Percentiles rank a stretch among this genome's conserved stretches.
Conservation (phyloP, 2,797 vertebrate genomes). For the Crax fasciolata region DNA sequence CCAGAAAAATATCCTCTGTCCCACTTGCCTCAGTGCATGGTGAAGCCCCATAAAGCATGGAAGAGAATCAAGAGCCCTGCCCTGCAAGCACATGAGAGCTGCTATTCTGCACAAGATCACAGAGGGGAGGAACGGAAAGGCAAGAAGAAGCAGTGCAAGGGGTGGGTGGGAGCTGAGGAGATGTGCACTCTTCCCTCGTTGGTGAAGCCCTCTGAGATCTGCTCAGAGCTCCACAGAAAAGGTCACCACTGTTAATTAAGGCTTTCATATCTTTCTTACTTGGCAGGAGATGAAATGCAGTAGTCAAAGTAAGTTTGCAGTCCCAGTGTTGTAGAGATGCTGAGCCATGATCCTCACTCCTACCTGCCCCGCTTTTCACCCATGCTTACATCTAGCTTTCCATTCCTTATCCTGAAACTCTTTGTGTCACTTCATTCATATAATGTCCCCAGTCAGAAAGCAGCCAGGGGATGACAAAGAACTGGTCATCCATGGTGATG, state of each 20-base stretch:
- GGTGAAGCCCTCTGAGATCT: not conserved
- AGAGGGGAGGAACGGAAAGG: not conserved
- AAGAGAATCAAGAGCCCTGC: not conserved
- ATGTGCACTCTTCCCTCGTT: not conserved
- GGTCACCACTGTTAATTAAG: conserved; percentile 31
- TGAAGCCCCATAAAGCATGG: not conserved
- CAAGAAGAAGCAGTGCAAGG: not conserved
- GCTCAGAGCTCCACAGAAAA: conserved; percentile 4
- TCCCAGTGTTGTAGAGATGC: not conserved
- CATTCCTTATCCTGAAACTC: not conserved
- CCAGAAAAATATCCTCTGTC: not conserved
- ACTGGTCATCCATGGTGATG: not conserved
- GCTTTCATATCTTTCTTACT: not conserved
- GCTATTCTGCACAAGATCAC: not conserved
- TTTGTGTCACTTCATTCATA: not conserved
- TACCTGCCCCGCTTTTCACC: not conserved
- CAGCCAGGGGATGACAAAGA: not conserved
- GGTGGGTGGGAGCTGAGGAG: not conserved
- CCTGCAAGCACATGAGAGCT: fast-evolving
- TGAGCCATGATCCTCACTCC: not conserved
- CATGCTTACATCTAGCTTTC: not conserved
- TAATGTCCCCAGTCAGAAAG: not conserved
- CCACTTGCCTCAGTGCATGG: not conserved
- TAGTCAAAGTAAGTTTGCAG: not conserved
- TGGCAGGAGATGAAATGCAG: not conserved